Base-by-base conservation (phyloP, 2,113 vertebrate genomes). In the Nycticorax nycticorax region DNA sequence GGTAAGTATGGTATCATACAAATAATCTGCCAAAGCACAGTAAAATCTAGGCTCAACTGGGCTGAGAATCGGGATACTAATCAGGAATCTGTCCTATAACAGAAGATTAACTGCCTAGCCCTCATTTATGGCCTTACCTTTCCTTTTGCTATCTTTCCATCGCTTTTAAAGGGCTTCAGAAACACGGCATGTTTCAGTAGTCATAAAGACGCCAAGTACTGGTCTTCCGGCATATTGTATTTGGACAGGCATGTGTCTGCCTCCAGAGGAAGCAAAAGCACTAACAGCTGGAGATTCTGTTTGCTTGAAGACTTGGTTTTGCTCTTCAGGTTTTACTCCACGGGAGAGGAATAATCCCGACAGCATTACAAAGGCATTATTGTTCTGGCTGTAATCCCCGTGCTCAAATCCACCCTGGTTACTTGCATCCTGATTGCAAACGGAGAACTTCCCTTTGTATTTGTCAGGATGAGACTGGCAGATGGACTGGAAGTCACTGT, bases 311-410 rank as follows among this genome's bases (percentile, higher is more conserved):
- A 92, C 48, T 91, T 20, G 4, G 81, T 91, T 53, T 64, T 94
- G 75, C 79, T 97, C 82, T 95, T 92, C 71, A 96, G 92, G 88
- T 85, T 96, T 96, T 94, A 79, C 80, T 95, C 89, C 74, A 87
- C 12, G 2, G 96, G 90, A 97, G 88, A 82, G 76, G 43, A 96
- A 97, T 96, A 97, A 97, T 96, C 94, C 94, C 12, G 4, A 85
- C 71, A 89, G 85, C 77, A 96, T 97, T 94, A 97, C 90, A 95
- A 94, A 97, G 77, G 79, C 88, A 94, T 97, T 96, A 95, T 89
- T 94, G 92, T 95, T 91, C 90, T 53, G 48, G 68, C 83, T 93
- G 85, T 97, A 97, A 97, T 97, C 92, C 83, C 83, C 14, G 3
- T 50, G 67, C 78, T 93, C 93, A 96, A 94, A 96, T 95, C 77